Conservation (phyloP, 2,113 vertebrate species). For the Dipodomys stephensi region DNA sequence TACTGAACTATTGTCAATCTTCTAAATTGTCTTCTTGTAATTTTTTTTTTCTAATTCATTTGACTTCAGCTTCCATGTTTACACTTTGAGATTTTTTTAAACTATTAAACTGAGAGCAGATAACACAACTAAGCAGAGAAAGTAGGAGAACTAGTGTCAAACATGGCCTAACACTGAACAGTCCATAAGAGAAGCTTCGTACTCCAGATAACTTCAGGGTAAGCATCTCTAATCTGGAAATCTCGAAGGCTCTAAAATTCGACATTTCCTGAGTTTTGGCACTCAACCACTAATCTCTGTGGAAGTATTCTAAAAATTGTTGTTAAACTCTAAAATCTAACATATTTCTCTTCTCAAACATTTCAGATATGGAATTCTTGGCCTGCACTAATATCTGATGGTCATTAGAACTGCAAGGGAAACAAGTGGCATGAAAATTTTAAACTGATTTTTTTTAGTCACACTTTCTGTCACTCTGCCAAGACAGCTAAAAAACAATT, state of each 20-base stretch:
- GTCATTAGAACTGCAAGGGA: background rate
- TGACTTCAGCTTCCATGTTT: conserved; percentile 23
- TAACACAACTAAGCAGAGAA: background rate
- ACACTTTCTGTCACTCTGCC: background rate
- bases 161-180: accelerated
- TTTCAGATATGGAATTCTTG: background rate
- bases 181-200: background rate
- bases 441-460: too few species aligned
- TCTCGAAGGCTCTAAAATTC: background rate
- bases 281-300: background rate
- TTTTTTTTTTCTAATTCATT: conserved; percentile 62
- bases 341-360: background rate
- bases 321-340: background rate
- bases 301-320: background rate
- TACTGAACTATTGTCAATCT: conserved; percentile 40
- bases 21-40: conserved; percentile 56
- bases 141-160: background rate
- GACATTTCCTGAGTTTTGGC: background rate
- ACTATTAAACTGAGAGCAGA: background rate
- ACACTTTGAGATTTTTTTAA: conserved; percentile 25
- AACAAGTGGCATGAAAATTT: accelerated
- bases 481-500: background rate
- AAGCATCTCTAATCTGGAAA: background rate
- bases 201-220: background rate
- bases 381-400: background rate